Conservation (phyloP, 1,140 invertebrate species). For the Thaumatotibia leucotreta region DNA sequence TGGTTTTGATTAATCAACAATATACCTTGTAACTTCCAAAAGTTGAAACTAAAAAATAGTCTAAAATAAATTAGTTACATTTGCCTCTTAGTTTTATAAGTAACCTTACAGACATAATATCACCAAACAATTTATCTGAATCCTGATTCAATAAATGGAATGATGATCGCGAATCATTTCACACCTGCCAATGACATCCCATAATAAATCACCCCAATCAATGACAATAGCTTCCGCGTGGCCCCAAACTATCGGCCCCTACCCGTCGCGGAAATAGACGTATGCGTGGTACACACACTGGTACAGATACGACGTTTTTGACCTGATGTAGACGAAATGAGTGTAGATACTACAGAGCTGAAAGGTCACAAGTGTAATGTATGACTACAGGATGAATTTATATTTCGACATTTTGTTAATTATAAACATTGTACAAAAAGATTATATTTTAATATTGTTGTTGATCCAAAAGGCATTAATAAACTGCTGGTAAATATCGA, state of each 20-base stretch:
- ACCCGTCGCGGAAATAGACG: neutral
- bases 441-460: too few species aligned
- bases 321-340: neutral
- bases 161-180: neutral
- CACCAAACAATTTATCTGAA: neutral
- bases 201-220: neutral
- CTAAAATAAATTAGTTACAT: too few species aligned
- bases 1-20: too few species aligned
- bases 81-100: too few species aligned
- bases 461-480: too few species aligned
- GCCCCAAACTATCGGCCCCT: neutral
- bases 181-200: neutral
- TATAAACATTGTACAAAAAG: too few species aligned
- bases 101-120: too few species aligned
- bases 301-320: neutral
- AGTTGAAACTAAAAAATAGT: too few species aligned
- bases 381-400: neutral
- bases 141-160: neutral
- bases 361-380: neutral
- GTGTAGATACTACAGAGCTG: neutral
- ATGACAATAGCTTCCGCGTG: neutral
- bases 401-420: neutral
- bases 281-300: neutral
- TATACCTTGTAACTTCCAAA: too few species aligned
- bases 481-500: too few species aligned